phyloP scores from a whole-genome alignment of 2,113 vertebrate species.

The Hippocampus mohnikei region DNA sequence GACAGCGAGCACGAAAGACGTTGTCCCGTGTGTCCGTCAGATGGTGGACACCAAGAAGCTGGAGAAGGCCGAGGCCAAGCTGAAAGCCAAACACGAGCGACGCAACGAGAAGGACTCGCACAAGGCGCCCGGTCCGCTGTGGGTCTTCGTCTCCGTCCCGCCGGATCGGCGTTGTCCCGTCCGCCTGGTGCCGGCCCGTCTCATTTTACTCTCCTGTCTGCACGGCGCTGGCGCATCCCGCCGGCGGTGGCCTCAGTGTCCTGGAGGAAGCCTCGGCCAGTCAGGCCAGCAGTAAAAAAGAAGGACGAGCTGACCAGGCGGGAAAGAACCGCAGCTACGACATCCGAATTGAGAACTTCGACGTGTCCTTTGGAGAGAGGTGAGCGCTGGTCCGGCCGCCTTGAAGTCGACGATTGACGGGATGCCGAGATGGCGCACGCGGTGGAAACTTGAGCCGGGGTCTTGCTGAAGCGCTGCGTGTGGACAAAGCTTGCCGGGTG shows the following conservation, averaged over 20 bases:
- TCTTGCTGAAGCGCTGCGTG: too few species aligned
- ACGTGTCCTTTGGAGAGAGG: slow-evolving; percentile 96
- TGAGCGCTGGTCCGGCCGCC: slow-evolving; percentile 30
- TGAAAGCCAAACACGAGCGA: slow-evolving; percentile 91
- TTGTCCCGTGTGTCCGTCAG: slow-evolving; percentile 54
- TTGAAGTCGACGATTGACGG: too few species aligned
- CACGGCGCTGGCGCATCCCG: background rate
- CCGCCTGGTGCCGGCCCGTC: too few species aligned
- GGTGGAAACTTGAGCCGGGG: too few species aligned
- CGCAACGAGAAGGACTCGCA: slow-evolving; percentile 84
- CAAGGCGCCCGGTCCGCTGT: slow-evolving; percentile 75
- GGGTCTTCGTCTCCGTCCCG: background rate
- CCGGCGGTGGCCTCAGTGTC: slow-evolving; percentile 65
- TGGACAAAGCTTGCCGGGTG: too few species aligned
- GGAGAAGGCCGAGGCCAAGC: slow-evolving; percentile 92
- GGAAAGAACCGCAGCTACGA: slow-evolving; percentile 97
- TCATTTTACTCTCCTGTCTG: background rate
- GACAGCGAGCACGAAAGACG: too few species aligned
- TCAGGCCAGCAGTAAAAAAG: slow-evolving; percentile 95
- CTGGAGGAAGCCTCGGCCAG: slow-evolving; percentile 96
- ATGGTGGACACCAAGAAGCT: slow-evolving; percentile 91
- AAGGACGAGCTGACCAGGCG: slow-evolving; percentile 86
- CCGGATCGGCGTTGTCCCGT: too few species aligned
- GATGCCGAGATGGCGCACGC: too few species aligned
- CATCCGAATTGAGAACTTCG: slow-evolving; percentile 96